Evolutionary conservation across 2,797 vertebrate genomes (phyloP).

Genomic region (Ptychadena robeensis): DNA sequence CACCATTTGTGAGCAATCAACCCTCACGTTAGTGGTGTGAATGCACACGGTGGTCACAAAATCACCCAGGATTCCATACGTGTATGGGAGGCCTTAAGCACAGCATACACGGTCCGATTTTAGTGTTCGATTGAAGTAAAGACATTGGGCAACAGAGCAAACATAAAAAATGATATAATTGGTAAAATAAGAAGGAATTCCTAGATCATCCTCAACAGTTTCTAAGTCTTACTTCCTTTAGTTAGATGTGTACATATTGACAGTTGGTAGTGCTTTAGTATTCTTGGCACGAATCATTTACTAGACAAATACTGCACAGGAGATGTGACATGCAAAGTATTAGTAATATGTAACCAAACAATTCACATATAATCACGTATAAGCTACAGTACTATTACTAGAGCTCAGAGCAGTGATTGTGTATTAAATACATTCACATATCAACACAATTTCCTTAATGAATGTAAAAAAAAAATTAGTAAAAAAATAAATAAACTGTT

Average conservation of each 20-base stretch:
- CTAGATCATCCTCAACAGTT: neutral
- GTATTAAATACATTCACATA: neutral
- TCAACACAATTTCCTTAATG: too few species aligned
- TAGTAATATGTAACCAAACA: constrained; percentile 9
- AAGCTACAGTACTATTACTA: neutral
- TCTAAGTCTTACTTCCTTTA: neutral
- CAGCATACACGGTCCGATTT: too few species aligned
- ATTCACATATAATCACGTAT: neutral
- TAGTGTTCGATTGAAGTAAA: too few species aligned
- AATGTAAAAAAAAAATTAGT: too few species aligned
- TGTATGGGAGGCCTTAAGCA: too few species aligned
- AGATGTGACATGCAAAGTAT: constrained; percentile 8
- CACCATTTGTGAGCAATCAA: too few species aligned
- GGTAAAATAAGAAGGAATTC: neutral
- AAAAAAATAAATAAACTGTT: too few species aligned
- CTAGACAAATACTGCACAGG: constrained; percentile 10
- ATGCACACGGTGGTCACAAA: too few species aligned
- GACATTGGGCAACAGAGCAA: too few species aligned
- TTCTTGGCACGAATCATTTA: constrained; percentile 7
- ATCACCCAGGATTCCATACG: too few species aligned
- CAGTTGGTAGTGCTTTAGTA: constrained; percentile 2
- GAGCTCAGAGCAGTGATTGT: neutral
- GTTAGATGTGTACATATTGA: neutral
- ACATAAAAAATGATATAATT: neutral
- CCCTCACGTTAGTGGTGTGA: too few species aligned